These are phyloP conservation scores for Passer montanus DNA, from an alignment of 2,113 vertebrate species.

Conservation along the genomic window DNA sequence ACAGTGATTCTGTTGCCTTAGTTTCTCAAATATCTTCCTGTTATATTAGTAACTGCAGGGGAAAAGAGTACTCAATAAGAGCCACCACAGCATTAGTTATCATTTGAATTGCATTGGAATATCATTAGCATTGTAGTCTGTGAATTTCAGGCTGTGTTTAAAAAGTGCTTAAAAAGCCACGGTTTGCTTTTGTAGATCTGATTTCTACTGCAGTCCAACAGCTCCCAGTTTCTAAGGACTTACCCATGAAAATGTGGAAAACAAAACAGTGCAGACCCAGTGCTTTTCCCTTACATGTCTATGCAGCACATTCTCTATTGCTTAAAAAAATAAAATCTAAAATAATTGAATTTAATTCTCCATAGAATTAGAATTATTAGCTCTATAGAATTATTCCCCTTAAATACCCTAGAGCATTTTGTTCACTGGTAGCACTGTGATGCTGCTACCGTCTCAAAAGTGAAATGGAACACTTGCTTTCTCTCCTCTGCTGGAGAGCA, in stretches of 20 bases:
- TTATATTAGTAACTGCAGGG: not conserved
- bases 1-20: not conserved
- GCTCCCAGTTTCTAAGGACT: not conserved
- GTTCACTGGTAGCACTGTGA: not conserved
- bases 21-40: not conserved
- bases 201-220: not conserved
- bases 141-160: not conserved
- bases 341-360: not conserved
- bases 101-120: not conserved
- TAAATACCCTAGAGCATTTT: not conserved
- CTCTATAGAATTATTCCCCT: not conserved
- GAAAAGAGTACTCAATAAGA: not conserved
- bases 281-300: not conserved
- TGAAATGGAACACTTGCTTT: not conserved
- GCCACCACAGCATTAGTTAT: not conserved
- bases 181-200: not conserved
- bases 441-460: not conserved
- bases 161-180: not conserved
- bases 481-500: not conserved
- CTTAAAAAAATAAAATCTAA: not conserved
- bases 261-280: not conserved
- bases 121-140: not conserved
- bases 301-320: not conserved
- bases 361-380: not conserved
- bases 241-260: not conserved